Conservation (phyloP, 2,797 vertebrate genomes). For the Pampus argenteus region DNA sequence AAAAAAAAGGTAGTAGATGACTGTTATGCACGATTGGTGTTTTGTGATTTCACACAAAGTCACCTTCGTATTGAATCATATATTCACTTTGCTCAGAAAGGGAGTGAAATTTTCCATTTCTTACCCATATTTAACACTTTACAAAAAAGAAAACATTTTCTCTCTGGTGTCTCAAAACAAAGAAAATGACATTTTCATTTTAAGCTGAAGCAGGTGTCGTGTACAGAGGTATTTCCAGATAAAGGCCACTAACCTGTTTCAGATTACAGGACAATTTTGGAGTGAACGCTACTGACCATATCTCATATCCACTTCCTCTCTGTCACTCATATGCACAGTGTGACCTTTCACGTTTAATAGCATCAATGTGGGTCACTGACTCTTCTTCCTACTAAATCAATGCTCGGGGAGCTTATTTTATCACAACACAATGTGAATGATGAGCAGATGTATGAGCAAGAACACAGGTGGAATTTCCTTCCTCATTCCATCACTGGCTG, state of each 20-base stretch:
- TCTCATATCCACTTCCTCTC: neutral
- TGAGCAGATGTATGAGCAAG: neutral
- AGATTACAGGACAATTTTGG: neutral
- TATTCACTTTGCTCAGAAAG: conserved; percentile 3
- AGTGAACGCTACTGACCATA: neutral
- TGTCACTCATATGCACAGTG: neutral
- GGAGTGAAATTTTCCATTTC: neutral
- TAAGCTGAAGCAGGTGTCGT: neutral
- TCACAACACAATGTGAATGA: neutral
- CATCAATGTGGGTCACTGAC: neutral
- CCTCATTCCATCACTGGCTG: conserved; percentile 8
- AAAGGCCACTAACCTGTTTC: neutral
- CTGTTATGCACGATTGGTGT: neutral
- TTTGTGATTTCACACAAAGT: conserved; percentile 23
- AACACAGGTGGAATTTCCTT: conserved; percentile 10
- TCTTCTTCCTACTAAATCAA: conserved; percentile 6
- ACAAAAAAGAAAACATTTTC: neutral
- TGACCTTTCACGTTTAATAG: conserved; percentile 5
- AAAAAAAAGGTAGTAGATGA: conserved; percentile 33
- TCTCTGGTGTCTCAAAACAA: neutral
- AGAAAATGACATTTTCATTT: neutral
- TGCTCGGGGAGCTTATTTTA: neutral
- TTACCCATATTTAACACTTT: neutral
- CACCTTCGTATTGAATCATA: neutral
- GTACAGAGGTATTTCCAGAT: conserved; percentile 5